Conservation (phyloP, 2,113 vertebrate genomes). For the Phrynosoma platyrhinos region DNA sequence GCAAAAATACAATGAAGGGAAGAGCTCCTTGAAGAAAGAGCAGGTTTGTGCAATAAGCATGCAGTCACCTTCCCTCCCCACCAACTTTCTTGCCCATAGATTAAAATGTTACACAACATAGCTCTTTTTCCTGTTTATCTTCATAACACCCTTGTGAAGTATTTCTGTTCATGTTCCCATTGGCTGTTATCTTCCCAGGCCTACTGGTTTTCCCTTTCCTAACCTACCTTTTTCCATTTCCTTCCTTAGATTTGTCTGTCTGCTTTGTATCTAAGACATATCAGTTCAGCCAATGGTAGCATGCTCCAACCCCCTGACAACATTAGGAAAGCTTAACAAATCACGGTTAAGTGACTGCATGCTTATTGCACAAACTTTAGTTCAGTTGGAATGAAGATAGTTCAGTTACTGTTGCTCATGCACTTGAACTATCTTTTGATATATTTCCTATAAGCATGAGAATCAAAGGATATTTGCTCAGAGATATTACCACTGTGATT, state of each 20-base stretch:
- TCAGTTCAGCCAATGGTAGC: neutral
- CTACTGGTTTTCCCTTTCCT: neutral
- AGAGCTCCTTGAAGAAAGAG: too few relatives aligned
- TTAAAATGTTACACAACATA: too few relatives aligned
- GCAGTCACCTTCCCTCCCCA: too few relatives aligned
- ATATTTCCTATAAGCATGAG: neutral
- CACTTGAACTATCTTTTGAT: neutral
- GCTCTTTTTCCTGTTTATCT: too few relatives aligned
- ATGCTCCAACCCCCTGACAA: neutral
- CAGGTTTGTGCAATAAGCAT: too few relatives aligned
- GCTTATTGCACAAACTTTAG: too few relatives aligned
- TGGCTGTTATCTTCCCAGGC: neutral
- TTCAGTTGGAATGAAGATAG: neutral
- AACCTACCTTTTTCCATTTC: neutral
- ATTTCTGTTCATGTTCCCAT: neutral
- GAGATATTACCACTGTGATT: neutral
- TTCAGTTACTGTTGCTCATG: neutral
- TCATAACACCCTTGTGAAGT: too few relatives aligned
- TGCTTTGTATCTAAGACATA: neutral
- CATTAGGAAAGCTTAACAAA: neutral
- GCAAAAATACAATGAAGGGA: too few relatives aligned
- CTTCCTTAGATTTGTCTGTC: neutral
- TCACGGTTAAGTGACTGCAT: too few relatives aligned
- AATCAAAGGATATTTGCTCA: neutral
- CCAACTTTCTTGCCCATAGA: too few relatives aligned